These are phyloP conservation scores for Tamandua tetradactyla DNA, from an alignment of 2,797 vertebrate species.

Conservation along the genomic window DNA sequence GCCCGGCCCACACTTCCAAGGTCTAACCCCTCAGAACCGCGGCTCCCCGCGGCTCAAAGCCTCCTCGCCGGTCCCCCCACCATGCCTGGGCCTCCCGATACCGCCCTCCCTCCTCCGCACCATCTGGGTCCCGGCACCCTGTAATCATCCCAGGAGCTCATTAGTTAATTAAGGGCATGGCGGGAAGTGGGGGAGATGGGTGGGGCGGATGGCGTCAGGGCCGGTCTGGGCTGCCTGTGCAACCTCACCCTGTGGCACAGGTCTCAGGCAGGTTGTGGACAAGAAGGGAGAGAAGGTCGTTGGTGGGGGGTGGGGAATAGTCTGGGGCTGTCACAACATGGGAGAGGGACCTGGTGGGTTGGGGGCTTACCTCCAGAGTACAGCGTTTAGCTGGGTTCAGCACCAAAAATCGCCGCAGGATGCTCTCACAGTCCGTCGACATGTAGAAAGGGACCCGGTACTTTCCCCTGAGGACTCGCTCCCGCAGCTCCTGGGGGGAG, in stretches of 20 bases:
- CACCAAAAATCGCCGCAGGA: slow-evolving; percentile 94
- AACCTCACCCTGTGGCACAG: background rate
- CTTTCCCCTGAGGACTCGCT: slow-evolving; percentile 94
- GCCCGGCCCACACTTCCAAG: background rate
- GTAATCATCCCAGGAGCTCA: slow-evolving; percentile 74
- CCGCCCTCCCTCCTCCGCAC: background rate
- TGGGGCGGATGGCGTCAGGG: background rate
- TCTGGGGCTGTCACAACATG: background rate
- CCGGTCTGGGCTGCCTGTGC: slow-evolving; percentile 67
- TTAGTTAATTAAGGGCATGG: slow-evolving; percentile 80
- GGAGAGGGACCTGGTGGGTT: accelerated
- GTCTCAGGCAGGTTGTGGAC: background rate
- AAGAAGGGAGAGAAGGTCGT: background rate
- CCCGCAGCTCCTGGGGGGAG: slow-evolving; percentile 90
- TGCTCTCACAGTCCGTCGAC: slow-evolving; percentile 97
- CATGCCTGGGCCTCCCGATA: background rate
- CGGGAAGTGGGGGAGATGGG: background rate
- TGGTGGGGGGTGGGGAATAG: background rate
- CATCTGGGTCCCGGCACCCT: slow-evolving; percentile 60
- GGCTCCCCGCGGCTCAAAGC: background rate
- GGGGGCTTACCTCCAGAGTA: slow-evolving; percentile 90
- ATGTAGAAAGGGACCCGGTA: slow-evolving; percentile 97
- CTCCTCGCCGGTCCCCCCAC: background rate
- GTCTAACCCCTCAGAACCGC: background rate
- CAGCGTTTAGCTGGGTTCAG: slow-evolving; percentile 95